Percentiles rank a stretch among this genome's conserved stretches.
These are phyloP conservation scores for Tipula helvola DNA, from an alignment of 2,888 invertebrate species.

Conservation along the genomic window DNA sequence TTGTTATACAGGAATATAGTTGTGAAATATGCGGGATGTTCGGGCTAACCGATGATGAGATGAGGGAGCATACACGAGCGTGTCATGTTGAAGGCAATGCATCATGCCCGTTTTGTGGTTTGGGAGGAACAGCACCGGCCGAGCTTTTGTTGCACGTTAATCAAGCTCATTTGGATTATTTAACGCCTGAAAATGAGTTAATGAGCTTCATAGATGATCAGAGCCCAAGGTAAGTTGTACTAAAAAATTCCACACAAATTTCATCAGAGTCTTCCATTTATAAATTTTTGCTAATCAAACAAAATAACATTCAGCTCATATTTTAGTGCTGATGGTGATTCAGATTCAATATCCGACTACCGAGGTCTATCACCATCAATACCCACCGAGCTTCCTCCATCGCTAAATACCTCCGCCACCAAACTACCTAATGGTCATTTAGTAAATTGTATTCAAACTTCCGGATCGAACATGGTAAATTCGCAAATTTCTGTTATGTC, in stretches of 20 bases:
- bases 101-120: conserved; percentile 72
- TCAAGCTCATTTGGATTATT: conserved; percentile 69
- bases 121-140: conserved; percentile 56
- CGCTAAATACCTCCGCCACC: background rate
- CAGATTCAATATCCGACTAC: conserved; percentile 47
- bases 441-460: background rate
- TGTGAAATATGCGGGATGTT: conserved; percentile 82
- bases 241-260: background rate
- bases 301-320: conserved; percentile 12
- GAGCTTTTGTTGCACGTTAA: conserved; percentile 71
- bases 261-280: background rate
- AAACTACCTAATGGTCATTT: background rate
- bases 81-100: conserved; percentile 67
- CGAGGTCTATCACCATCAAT: conserved; percentile 41
- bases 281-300: background rate
- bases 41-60: conserved; percentile 63
- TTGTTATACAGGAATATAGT: conserved; percentile 33
- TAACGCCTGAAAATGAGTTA: conserved; percentile 65
- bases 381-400: conserved; percentile 27
- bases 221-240: conserved; percentile 38
- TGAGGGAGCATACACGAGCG: conserved; percentile 64
- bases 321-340: conserved; percentile 41
- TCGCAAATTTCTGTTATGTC: background rate
- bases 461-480: background rate
- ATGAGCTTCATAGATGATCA: conserved; percentile 69